Evolutionary conservation across 2,888 invertebrate genomes (phyloP).

Genomic region (Lymantria dispar): DNA sequence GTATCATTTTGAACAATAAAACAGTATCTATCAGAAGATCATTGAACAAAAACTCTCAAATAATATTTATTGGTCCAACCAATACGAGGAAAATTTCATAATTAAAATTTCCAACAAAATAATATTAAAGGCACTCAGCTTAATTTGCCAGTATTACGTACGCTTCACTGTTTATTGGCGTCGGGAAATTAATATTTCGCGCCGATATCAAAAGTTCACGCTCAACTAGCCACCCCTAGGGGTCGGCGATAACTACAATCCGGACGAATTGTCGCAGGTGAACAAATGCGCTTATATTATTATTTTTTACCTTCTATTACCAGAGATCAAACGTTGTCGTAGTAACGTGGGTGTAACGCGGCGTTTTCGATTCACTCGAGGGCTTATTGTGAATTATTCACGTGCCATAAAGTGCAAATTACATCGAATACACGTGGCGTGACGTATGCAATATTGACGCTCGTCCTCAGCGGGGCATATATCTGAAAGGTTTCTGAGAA

Average conservation of each 20-base stretch:
- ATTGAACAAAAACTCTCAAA: slow-evolving; percentile 32
- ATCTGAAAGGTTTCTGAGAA: slow-evolving; percentile 56
- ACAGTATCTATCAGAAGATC: slow-evolving; percentile 22
- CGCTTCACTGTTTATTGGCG: slow-evolving; percentile 73
- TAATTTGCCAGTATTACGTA: slow-evolving; percentile 77
- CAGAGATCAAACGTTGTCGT: slow-evolving; percentile 74
- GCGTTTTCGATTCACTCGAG: slow-evolving; percentile 15
- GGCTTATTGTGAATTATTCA: slow-evolving; percentile 76
- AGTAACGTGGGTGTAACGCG: slow-evolving; percentile 42
- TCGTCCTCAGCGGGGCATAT: slow-evolving; percentile 43
- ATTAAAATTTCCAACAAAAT: slow-evolving; percentile 72
- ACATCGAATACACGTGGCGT: slow-evolving; percentile 67
- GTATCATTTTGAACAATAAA: slow-evolving; percentile 25
- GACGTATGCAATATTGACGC: slow-evolving; percentile 59
- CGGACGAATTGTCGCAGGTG: slow-evolving; percentile 73
- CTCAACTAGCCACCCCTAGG: slow-evolving; percentile 76
- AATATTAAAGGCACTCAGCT: slow-evolving; percentile 74
- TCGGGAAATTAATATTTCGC: slow-evolving; percentile 80
- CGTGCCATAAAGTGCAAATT: slow-evolving; percentile 79
- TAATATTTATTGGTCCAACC: slow-evolving; percentile 33
- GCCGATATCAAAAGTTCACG: slow-evolving; percentile 80
- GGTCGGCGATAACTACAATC: slow-evolving; percentile 67
- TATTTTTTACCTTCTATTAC: slow-evolving; percentile 65
- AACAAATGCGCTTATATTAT: slow-evolving; percentile 76
- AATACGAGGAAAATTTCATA: slow-evolving; percentile 54